Evolutionary conservation across 2,113 vertebrate species (phyloP), one percentile per base, ranked within the genome.

Genomic region (Corythoichthys haematopterus): DNA sequence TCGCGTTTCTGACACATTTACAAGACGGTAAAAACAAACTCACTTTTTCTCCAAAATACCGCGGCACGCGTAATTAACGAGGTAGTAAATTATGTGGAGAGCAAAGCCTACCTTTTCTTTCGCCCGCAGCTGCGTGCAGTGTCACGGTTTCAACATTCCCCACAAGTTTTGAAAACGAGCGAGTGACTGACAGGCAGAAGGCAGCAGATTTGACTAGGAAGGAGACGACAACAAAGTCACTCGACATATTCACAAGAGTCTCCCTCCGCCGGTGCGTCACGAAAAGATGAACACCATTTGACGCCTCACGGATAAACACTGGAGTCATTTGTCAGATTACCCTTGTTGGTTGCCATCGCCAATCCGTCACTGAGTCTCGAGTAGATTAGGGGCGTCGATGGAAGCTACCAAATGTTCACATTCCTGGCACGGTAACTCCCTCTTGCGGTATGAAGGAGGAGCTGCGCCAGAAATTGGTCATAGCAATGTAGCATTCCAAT

Each of bases 1-100:
- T 80, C 77, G 37, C 66, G 81, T 79, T 68, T 79, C 70, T 69
- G 47, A 67, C 77, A 70, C 52, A 64, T 59, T 77, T 53, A 38
- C 2, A 13, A 36, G 8, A 78, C 84, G 60, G 69, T 71, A 71
- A 68, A 84, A 14, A 15, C 48, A 66, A 16, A n/a, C 4, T 2
- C n/a, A 1, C 28, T 53, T 53, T 53, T 2, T 53, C 20, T 28
- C 20, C 20, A 28, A 28, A 28, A 11, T 33, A 83, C 65, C 71
- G 55, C 63, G 69, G 80, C 71, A 58, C 45, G 60, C 74, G 51
- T 70, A 82, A 83, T 88, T 80, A 84, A 87, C 82, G 69, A 71
- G 80, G 71, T 66, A 73, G 71, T 75, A 76, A 83, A 82, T 78
- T 74, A 82, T 73, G 78, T 66, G 68, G 71, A 65, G 28, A 53